Evolutionary conservation across 2,797 vertebrate genomes (phyloP), one percentile per base, ranked within the genome.

Genomic region (Cyprinodon diabolis): DNA sequence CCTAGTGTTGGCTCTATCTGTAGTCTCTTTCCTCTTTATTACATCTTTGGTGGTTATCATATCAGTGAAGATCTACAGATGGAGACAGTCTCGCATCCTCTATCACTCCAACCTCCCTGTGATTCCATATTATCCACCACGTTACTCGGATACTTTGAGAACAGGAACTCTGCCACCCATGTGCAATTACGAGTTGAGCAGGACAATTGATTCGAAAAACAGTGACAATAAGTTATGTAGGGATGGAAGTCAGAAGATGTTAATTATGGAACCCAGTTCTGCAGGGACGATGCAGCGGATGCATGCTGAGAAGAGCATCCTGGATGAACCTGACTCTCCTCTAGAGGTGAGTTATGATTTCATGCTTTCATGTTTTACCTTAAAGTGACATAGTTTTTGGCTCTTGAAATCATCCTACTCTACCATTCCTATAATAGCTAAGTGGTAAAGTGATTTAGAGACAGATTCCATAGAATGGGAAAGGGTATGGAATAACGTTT

Each of bases 51-150:
- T 43, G 40, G 40, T 43, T 8, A 43, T 5, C 7, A 43, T 43
- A 43, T 43, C 40, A 43, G 40, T 43, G 40, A 43, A 43, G 40
- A 43, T 43, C 40, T 43, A 43, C 40, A 43, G 40, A 43, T 43
- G 40, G 40, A 43, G 40, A 43, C 40, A 43, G 40, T 43, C 40
- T 8, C 40, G 80, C 43, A 52, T 79, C 65, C 72, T 82, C 4
- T 78, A 63, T 72, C 63, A 86, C 17, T 82, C 83, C 21, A 84
- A 52, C 72, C 83, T 89, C 5, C 89, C 89, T 17, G 87, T 89
- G 54, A 88, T 89, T 78, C 90, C 87, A 8, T 87, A 90, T 60
- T 90, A 89, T 72, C 90, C 88, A 15, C 84, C 88, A 49, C 84
- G 80, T 80, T 91, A 87, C 74, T 80, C 90, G 37, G 90, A 91